Percentiles rank a stretch among this genome's conserved stretches.
These are phyloP conservation scores for Delichon dasypus DNA, from an alignment of 2,797 vertebrate species.

Conservation along the genomic window DNA sequence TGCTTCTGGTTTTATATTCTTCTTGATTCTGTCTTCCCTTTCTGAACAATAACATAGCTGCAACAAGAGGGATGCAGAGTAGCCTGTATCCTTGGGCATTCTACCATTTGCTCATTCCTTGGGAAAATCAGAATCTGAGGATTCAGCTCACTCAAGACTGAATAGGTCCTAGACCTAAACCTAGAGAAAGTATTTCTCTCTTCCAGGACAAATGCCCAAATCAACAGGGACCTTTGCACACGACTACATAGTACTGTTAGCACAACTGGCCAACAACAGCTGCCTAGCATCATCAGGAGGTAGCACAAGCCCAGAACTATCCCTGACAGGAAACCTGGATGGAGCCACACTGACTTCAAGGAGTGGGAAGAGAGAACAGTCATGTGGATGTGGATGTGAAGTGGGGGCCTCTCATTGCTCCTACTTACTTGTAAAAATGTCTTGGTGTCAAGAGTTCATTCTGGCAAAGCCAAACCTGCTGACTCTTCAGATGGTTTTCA, in stretches of 20 bases:
- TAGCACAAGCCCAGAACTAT: background rate
- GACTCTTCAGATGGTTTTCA: background rate
- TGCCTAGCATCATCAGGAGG: background rate
- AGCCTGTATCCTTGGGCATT: background rate
- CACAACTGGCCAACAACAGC: background rate
- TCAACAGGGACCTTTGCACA: background rate
- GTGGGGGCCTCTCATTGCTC: background rate
- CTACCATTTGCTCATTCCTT: background rate
- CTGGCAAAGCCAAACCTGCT: background rate
- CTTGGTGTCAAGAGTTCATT: background rate
- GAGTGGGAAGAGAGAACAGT: background rate
- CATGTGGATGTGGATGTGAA: background rate
- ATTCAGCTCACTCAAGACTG: background rate
- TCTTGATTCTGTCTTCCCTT: background rate
- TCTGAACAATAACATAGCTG: background rate
- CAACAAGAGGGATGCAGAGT: background rate
- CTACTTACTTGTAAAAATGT: background rate
- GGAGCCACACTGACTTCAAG: background rate
- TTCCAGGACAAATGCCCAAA: background rate
- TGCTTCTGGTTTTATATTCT: background rate
- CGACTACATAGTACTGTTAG: background rate
- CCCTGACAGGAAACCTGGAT: background rate
- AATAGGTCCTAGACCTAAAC: background rate
- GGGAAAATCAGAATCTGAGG: background rate
- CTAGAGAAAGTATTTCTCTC: background rate